Percentiles rank a stretch among this genome's conserved stretches.
Conservation (phyloP, 2,113 vertebrate species). For the Nanorana parkeri region DNA sequence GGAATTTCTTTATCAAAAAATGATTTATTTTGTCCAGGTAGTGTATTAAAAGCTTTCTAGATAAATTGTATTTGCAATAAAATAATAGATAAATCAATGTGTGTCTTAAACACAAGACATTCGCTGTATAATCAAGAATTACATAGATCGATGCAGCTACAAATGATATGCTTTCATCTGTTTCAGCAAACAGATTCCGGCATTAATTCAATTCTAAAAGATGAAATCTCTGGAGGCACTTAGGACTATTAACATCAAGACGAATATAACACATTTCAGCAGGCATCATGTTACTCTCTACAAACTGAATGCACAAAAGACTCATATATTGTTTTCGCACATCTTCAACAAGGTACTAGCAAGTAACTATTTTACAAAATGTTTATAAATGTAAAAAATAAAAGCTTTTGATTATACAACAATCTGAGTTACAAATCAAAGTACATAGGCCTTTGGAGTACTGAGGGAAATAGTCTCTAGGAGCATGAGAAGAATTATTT, state of each 20-base stretch:
- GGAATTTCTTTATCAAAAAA: neutral
- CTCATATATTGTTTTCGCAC: neutral
- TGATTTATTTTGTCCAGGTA: neutral
- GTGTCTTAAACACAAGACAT: neutral
- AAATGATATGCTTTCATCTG: constrained; percentile 39
- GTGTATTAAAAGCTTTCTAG: constrained; percentile 20
- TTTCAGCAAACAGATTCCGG: constrained; percentile 39
- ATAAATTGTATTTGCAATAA: constrained; percentile 1
- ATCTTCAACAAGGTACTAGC: too few relatives aligned
- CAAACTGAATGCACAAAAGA: neutral
- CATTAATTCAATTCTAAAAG: constrained; percentile 16
- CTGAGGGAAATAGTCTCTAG: too few relatives aligned
- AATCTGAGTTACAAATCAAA: neutral
- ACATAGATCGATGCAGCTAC: constrained; percentile 36
- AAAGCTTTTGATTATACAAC: neutral
- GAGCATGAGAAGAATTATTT: too few relatives aligned
- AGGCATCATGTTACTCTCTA: neutral
- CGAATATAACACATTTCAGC: constrained; percentile 19
- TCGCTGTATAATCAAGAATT: constrained; percentile 7
- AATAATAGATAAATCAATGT: constrained; percentile 19
- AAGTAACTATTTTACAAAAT: neutral
- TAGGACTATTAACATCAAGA: neutral
- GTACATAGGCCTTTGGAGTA: too few relatives aligned
- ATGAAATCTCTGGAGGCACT: constrained; percentile 27
- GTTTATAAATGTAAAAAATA: neutral